These are phyloP conservation scores for Xyliphius kryptos DNA, from an alignment of 2,113 vertebrate genomes.

Conservation along the genomic window DNA sequence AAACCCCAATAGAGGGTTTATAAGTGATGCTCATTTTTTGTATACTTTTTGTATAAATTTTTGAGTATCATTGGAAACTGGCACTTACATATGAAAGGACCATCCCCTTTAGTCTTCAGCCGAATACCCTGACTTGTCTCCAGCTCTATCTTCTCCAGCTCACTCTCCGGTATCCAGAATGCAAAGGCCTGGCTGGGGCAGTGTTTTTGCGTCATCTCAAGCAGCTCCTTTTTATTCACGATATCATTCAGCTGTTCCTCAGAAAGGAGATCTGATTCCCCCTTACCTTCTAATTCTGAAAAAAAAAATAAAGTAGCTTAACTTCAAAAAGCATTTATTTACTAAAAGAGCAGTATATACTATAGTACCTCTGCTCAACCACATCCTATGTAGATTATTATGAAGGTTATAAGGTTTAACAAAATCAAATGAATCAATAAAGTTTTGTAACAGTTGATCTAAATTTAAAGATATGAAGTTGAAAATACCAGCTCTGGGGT, in stretches of 20 bases:
- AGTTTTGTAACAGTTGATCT: no score
- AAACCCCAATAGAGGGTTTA: neutral
- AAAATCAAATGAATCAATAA: no score
- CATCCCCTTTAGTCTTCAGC: slow-evolving; percentile 75
- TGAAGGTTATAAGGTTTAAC: no score
- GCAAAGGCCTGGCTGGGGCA: slow-evolving; percentile 61
- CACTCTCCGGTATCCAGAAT: slow-evolving; percentile 75
- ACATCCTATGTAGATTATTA: no score
- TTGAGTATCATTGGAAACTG: neutral
- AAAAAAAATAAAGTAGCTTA: no score
- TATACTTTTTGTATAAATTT: no score
- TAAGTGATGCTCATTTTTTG: neutral
- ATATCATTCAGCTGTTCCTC: slow-evolving; percentile 57
- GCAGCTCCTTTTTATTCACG: slow-evolving; percentile 67
- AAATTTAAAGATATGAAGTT: no score
- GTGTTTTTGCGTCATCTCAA: slow-evolving; percentile 61
- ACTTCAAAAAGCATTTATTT: no score
- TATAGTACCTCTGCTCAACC: no score
- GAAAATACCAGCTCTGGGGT: no score
- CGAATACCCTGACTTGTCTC: slow-evolving; percentile 67
- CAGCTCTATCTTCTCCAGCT: slow-evolving; percentile 72
- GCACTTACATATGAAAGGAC: slow-evolving; percentile 78
- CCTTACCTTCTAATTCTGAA: slow-evolving; percentile 74
- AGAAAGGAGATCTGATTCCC: slow-evolving; percentile 65
- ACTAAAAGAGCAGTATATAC: no score